These are phyloP conservation scores for Yponomeuta sedellus DNA, from an alignment of 2,888 invertebrate genomes.

Conservation along the genomic window DNA sequence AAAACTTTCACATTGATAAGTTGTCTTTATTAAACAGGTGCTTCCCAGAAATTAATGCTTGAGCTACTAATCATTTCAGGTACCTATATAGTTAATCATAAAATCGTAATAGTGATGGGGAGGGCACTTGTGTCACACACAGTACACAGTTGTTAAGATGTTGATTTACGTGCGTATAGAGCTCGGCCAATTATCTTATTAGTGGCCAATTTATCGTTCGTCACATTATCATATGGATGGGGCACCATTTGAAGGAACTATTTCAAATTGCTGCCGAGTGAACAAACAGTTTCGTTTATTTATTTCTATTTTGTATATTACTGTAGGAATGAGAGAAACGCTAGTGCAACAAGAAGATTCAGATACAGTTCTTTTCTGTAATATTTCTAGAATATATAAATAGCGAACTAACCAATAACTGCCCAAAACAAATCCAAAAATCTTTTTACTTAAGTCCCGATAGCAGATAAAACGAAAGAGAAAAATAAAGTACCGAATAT, in stretches of 20 bases:
- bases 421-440: background rate
- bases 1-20: too few relatives aligned
- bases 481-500: too few relatives aligned
- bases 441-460: background rate
- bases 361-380: too few relatives aligned
- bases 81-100: background rate
- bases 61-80: too few relatives aligned
- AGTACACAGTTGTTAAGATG: constrained; percentile 61
- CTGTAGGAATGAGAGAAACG: background rate
- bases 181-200: constrained; percentile 73
- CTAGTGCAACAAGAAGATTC: too few relatives aligned
- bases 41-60: too few relatives aligned
- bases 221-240: constrained; percentile 68
- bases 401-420: too few relatives aligned
- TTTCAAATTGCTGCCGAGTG: constrained; percentile 1
- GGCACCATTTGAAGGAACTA: constrained; percentile 35
- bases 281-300: constrained; percentile 17
- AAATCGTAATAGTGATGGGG: background rate
- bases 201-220: constrained; percentile 71
- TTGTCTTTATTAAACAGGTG: too few relatives aligned
- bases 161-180: constrained; percentile 71
- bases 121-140: constrained; percentile 8
- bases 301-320: background rate
- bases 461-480: too few relatives aligned
- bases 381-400: too few relatives aligned